Evolutionary conservation across 1,140 invertebrate species (phyloP).

Genomic region (Heliconius hewitsoni): DNA sequence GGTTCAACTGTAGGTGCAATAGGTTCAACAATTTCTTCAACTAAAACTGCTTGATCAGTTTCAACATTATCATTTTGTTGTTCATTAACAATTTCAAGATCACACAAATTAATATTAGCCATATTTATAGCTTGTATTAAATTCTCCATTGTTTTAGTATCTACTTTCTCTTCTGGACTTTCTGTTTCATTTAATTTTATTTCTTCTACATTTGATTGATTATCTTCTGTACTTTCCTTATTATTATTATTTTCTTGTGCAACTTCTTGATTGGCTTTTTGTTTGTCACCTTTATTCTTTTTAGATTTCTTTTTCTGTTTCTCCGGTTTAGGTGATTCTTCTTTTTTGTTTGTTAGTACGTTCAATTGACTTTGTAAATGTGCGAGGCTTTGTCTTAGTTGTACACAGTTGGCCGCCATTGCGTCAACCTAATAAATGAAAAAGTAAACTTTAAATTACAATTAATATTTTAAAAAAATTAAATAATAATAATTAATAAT

Average conservation of each 20-base stretch:
- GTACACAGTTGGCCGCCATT: constrained; percentile 83
- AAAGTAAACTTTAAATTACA: background rate
- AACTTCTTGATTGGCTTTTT: constrained; percentile 52
- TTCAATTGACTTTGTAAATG: constrained; percentile 83
- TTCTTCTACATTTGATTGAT: constrained; percentile 41
- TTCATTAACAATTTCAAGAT: constrained; percentile 52
- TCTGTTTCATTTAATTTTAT: constrained; percentile 37
- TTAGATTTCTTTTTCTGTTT: constrained; percentile 72
- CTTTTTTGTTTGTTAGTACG: constrained; percentile 64
- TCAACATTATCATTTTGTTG: background rate
- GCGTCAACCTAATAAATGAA: constrained; percentile 78
- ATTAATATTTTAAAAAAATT: no score
- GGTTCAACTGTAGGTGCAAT: background rate
- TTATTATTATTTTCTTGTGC: constrained; percentile 46
- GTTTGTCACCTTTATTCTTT: constrained; percentile 63
- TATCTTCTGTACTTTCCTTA: constrained; percentile 43
- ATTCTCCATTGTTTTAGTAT: constrained; percentile 59
- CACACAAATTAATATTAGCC: constrained; percentile 57
- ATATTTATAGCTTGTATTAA: constrained; percentile 64
- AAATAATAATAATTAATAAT: no score
- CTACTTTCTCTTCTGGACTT: constrained; percentile 52
- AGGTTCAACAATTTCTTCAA: constrained; percentile 3
- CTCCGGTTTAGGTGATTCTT: constrained; percentile 65
- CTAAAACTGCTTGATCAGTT: background rate
- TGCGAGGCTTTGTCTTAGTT: constrained; percentile 82